Base-by-base conservation (phyloP, 2,888 invertebrate genomes). In the Hirtodrosophila duncani region DNA sequence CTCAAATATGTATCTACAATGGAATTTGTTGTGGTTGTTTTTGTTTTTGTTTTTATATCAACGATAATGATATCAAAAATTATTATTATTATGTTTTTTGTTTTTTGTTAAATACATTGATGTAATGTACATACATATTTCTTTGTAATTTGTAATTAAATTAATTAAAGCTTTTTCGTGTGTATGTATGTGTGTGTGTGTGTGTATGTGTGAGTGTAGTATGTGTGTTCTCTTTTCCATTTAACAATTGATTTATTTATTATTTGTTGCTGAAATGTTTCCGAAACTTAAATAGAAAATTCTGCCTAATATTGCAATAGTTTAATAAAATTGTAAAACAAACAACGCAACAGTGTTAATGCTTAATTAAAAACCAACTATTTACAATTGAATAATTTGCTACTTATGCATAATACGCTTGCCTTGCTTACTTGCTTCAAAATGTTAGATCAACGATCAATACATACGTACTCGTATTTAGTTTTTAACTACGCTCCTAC, bases 161-260 rank as follows among this genome's bases (percentile, higher is more conserved):
- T 83, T 82, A 83, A 70, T 82, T 82, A 82, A 82, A 82, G 82
- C 82, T 82, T 81, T 63, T 58, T 63, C 46, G 61, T 65, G 61
- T 64, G 16, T 38, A 27, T 58, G 23, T 59, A 36, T 57, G 26
- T 39, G 17, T 42, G n/a, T 42, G 10, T 27, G n/a, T 42, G 11
- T 53, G 18, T 24, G 16, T 62, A 18, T 59, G 21, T 31, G 21
- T 41, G 6, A 10, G 5, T 38, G n/a, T n/a, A n/a, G n/a, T n/a
- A n/a, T n/a, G n/a, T n/a, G n/a, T n/a, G n/a, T n/a, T n/a, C n/a
- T n/a, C n/a, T n/a, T n/a, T n/a, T n/a, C n/a, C n/a, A n/a, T n/a
- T n/a, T n/a, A n/a, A n/a, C n/a, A n/a, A n/a, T n/a, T n/a, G n/a
- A n/a, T n/a, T n/a, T n/a, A n/a, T n/a, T n/a, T n/a, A n/a, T n/a